Conservation (phyloP, 2,797 vertebrate species). For the Mycteria americana region DNA sequence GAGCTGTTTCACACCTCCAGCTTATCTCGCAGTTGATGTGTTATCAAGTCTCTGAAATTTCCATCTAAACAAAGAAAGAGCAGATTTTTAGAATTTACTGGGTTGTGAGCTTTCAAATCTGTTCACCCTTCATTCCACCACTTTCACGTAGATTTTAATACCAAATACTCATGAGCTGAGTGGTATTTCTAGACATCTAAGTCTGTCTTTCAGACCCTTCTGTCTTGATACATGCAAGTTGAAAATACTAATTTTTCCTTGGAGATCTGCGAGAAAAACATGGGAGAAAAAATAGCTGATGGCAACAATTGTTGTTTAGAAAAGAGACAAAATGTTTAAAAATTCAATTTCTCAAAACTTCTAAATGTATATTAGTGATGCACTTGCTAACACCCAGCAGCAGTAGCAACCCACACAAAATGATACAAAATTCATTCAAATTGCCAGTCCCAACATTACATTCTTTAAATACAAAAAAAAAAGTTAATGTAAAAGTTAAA, state of each 20-base stretch:
- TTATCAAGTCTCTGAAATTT: slow-evolving; percentile 54
- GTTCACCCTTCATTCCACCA: slow-evolving; percentile 1
- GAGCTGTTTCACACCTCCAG: slow-evolving; percentile 47
- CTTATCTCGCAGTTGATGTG: slow-evolving; percentile 27
- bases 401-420: slow-evolving; percentile 47
- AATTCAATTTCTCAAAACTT: slow-evolving; percentile 7
- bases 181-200: slow-evolving; percentile 39
- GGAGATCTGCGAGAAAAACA: slow-evolving; percentile 18
- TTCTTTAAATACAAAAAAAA: slow-evolving; percentile 20
- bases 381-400: slow-evolving; percentile 47
- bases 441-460: background rate
- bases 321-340: slow-evolving; percentile 37
- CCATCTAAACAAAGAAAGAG: slow-evolving; percentile 65
- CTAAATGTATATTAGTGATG: background rate
- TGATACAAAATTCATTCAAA: slow-evolving; percentile 19
- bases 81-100: slow-evolving; percentile 47
- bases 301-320: slow-evolving; percentile 22
- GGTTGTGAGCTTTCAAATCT: slow-evolving; percentile 55
- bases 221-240: background rate
- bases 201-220: slow-evolving; percentile 20
- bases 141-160: slow-evolving; percentile 1
- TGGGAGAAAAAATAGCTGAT: slow-evolving; percentile 24
- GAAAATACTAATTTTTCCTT: slow-evolving; percentile 23
- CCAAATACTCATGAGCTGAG: slow-evolving; percentile 1
- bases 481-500: background rate